A percentile compares a stretch with the other conserved stretches of the same genome.
Evolutionary conservation across 2,797 vertebrate genomes (phyloP).

Genomic region (Australoheros facetus): DNA sequence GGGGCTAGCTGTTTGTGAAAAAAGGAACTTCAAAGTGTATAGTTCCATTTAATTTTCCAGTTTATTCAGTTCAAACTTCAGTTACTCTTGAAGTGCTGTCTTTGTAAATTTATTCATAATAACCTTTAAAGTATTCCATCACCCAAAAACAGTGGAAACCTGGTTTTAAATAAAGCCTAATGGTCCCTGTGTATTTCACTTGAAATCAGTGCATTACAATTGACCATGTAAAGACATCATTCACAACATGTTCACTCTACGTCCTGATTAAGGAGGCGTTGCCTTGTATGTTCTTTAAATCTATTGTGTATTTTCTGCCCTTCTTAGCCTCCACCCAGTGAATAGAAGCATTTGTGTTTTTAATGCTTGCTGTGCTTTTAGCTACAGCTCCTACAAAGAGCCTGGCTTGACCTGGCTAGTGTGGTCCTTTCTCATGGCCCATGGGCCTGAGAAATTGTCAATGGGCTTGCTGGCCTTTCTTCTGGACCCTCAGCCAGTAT

Average conservation of each 20-base stretch:
- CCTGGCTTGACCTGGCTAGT: conserved; percentile 54
- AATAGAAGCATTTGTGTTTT: conserved; percentile 57
- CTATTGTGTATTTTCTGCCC: conserved; percentile 48
- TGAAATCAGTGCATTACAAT: conserved; percentile 8
- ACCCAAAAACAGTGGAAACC: not conserved
- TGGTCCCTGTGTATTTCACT: not conserved
- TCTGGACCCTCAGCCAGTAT: conserved; percentile 61
- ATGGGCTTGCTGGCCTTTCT: conserved; percentile 58
- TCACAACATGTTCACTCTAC: conserved; percentile 31
- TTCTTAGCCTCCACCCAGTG: conserved; percentile 55
- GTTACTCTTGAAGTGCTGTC: not conserved
- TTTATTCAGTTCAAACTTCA: no score
- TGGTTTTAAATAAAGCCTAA: not conserved
- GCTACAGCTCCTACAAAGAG: conserved; percentile 62
- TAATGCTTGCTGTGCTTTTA: conserved; percentile 62
- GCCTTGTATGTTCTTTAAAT: conserved; percentile 40
- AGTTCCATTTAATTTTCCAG: fast-evolving
- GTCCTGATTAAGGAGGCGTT: conserved; percentile 51
- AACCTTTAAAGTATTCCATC: not conserved
- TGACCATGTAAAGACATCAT: conserved; percentile 25
- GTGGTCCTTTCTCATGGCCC: conserved; percentile 72
- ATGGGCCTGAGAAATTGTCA: conserved; percentile 40
- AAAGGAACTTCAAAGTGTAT: not conserved
- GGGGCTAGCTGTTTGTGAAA: not conserved
- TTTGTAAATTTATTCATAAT: not conserved